Base-by-base conservation (phyloP, 2,888 invertebrate genomes). In the Scaptomyza parva region DNA sequence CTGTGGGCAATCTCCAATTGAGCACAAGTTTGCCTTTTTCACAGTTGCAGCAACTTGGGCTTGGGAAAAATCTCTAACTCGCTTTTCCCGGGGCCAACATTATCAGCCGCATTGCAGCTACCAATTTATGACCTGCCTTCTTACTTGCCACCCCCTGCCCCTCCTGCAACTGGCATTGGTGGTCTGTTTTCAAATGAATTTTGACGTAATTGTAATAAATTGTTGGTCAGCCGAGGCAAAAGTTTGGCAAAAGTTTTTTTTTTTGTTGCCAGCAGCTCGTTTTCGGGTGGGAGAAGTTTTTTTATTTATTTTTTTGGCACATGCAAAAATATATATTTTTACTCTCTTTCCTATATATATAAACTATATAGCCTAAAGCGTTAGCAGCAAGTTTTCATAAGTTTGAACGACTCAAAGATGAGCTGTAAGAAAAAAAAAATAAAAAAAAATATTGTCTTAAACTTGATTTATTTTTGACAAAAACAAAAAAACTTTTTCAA, bases 121-220 rank as follows among this genome's bases (percentile, higher is more conserved):
- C 77, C 81, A 84, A 88, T 88, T 88, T 86, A 88, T 83, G 83
- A 69, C 62, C 84, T 52, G 43, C 40, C 37, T 9, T 28, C 11
- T n/a, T 17, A 1, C 8, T 17, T 53, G 4, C 18, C 20, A 33
- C 14, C 35, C 26, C 9, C 9, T 3, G 18, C 33, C 3, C 20
- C 40, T 9, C 7, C 7, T 3, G 2, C 1, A 3, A 0, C 48
- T 72, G 68, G 68, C 58, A 72, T 47, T 55, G 70, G 55, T 54
- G 65, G 75, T n/a, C 71, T 75, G 78, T 69, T 77, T 84, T 70
- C 75, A 80, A 88, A 88, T 84, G 86, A 70, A 75, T 86, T 84
- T 83, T 88, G 88, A 88, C 87, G 87, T 88, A 86, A 86, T 84
- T 84, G 84, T 86, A 88, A 84, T 84, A 84, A 84, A 84, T 84